phyloP scores from a whole-genome alignment of 2,797 vertebrate species.

The Helicolenus hilgendorfi region DNA sequence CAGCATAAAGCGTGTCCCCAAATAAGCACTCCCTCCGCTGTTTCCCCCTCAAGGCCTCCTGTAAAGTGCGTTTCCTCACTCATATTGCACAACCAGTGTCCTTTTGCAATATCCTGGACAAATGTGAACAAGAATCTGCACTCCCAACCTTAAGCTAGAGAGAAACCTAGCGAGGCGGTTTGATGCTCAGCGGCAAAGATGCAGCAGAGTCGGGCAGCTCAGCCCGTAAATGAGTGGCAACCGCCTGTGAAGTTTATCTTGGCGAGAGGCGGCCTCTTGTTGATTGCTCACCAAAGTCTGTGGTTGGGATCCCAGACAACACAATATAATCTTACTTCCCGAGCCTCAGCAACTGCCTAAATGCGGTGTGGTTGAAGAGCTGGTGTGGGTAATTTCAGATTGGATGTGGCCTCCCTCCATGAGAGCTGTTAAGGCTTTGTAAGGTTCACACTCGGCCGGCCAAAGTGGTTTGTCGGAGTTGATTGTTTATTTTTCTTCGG shows the following conservation, averaged over 20 bases:
- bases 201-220: conserved; percentile 9
- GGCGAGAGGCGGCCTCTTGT: conserved; percentile 53
- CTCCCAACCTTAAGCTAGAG: neutral
- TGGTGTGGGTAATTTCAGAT: conserved; percentile 63
- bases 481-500: conserved; percentile 72
- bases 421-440: conserved; percentile 64
- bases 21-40: conserved; percentile 29
- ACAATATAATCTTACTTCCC: conserved; percentile 55
- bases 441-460: conserved; percentile 61
- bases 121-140: conserved; percentile 41
- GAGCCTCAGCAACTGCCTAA: conserved; percentile 38
- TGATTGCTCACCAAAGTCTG: conserved; percentile 73
- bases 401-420: conserved; percentile 61
- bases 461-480: conserved; percentile 61
- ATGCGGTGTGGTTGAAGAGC: conserved; percentile 46
- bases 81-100: conserved; percentile 51
- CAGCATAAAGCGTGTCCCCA: conserved; percentile 11
- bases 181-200: neutral
- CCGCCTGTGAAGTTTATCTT: conserved; percentile 74
- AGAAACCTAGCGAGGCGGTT: neutral
- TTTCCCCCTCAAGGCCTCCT: conserved; percentile 42
- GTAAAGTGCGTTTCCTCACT: conserved; percentile 57
- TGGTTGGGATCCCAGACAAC: conserved; percentile 68
- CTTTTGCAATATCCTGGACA: conserved; percentile 65
- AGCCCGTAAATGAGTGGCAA: conserved; percentile 61